Percentiles rank a stretch among this genome's conserved stretches.
Evolutionary conservation across 2,888 invertebrate species (phyloP).

Genomic region (Yponomeuta cagnagella): DNA sequence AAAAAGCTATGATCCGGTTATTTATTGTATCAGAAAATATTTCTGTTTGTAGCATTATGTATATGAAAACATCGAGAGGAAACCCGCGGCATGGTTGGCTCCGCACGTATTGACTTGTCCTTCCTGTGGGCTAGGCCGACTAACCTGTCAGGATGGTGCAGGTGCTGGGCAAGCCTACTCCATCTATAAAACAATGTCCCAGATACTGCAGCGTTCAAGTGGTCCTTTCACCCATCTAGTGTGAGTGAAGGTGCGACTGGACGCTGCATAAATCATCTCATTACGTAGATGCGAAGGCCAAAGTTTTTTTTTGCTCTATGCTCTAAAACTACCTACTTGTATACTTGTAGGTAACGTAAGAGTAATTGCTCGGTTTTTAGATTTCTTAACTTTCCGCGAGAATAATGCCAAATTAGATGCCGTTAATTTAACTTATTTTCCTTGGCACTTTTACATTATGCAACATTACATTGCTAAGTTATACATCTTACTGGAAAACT

Average conservation of each 20-base stretch:
- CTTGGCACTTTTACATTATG: constrained; percentile 8
- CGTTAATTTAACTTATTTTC: not conserved
- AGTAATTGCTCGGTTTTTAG: not conserved
- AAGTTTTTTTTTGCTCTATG: too few species aligned
- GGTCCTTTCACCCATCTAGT: too few species aligned
- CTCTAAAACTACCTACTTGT: not conserved
- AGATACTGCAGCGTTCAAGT: too few species aligned
- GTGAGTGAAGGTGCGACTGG: too few species aligned
- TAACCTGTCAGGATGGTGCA: too few species aligned
- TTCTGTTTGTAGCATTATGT: not conserved
- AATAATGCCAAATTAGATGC: not conserved
- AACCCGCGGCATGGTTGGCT: too few species aligned
- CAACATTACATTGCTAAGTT: constrained; percentile 9
- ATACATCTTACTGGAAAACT: constrained; percentile 5
- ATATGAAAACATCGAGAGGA: not conserved
- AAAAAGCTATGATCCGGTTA: not conserved
- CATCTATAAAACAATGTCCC: too few species aligned
- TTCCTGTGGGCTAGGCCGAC: too few species aligned
- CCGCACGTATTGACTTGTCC: too few species aligned
- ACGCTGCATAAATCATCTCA: too few species aligned
- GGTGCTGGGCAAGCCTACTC: too few species aligned
- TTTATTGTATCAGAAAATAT: not conserved
- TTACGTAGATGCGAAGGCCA: too few species aligned
- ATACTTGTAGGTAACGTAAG: not conserved
- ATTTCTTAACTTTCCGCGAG: not conserved